Conservation (phyloP, 2,888 invertebrate species). For the Eurytoma adleriae region DNA sequence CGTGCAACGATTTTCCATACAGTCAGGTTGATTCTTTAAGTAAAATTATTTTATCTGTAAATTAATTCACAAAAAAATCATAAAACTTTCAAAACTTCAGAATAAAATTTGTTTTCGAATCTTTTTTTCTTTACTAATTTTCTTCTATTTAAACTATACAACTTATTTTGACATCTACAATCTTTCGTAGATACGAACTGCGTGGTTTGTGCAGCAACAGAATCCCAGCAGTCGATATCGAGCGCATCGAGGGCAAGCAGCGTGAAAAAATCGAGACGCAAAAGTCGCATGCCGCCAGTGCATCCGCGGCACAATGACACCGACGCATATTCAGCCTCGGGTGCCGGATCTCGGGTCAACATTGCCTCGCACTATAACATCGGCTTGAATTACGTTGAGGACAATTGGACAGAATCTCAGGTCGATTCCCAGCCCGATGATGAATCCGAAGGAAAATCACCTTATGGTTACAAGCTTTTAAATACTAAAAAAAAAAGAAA, state of each 20-base stretch:
- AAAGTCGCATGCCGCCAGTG: not conserved
- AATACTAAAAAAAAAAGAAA: no score
- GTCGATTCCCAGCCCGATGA: constrained; percentile 34
- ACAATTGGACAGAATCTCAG: constrained; percentile 50
- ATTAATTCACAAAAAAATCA: no score
- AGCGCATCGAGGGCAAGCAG: constrained; percentile 46
- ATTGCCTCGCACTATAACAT: constrained; percentile 43
- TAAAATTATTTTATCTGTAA: no score
- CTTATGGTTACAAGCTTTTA: not conserved
- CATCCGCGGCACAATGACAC: not conserved
- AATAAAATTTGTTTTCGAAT: not conserved
- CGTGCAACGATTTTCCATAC: constrained; percentile 64
- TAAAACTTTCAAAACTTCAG: no score
- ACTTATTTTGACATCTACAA: not conserved
- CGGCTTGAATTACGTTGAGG: constrained; percentile 37
- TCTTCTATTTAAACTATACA: no score
- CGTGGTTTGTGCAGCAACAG: constrained; percentile 59
- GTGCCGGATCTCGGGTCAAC: constrained; percentile 12
- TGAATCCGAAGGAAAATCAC: constrained; percentile 41
- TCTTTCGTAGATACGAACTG: constrained; percentile 62
- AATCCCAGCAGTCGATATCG: constrained; percentile 61
- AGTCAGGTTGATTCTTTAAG: constrained; percentile 63
- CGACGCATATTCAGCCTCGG: not conserved
- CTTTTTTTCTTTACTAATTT: not conserved
- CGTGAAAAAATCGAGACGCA: constrained; percentile 11